Evolutionary conservation across 2,797 vertebrate species (phyloP).

Genomic region (Sebastiscus tertius): DNA sequence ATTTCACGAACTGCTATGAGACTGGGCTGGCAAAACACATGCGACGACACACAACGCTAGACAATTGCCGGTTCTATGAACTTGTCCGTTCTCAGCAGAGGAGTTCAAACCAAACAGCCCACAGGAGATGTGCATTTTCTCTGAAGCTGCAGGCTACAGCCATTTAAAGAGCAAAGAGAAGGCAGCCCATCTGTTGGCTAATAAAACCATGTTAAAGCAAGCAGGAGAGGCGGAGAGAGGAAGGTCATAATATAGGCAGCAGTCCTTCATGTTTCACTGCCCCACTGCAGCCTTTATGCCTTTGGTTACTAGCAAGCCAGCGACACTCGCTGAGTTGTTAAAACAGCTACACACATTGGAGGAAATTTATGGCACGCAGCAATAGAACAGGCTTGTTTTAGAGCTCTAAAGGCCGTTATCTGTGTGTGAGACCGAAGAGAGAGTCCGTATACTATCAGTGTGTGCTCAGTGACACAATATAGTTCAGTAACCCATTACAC

Average conservation of each 20-base stretch:
- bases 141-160: slow-evolving; percentile 54
- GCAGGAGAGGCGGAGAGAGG: slow-evolving; percentile 20
- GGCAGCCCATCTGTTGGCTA: slow-evolving; percentile 70
- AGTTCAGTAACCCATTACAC: slow-evolving; percentile 42
- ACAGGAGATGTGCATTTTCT: slow-evolving; percentile 63
- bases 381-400: slow-evolving; percentile 27
- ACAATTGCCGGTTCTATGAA: slow-evolving; percentile 17
- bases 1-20: too few species aligned
- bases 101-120: slow-evolving; percentile 50
- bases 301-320: slow-evolving; percentile 30
- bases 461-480: slow-evolving; percentile 28
- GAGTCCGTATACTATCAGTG: slow-evolving; percentile 24
- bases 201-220: slow-evolving; percentile 66
- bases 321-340: slow-evolving; percentile 43
- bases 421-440: neutral
- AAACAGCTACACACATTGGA: slow-evolving; percentile 36
- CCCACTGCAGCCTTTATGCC: slow-evolving; percentile 48
- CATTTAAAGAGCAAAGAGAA: slow-evolving; percentile 66
- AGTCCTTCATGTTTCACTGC: slow-evolving; percentile 69
- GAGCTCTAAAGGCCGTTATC: slow-evolving; percentile 31
- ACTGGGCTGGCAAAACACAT: neutral
- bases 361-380: slow-evolving; percentile 48
- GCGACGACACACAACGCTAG: neutral
- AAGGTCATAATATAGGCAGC: slow-evolving; percentile 45
- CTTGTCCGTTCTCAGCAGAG: neutral